Conservation (phyloP, 2,113 vertebrate species). For the Machaerirhynchus nigripectus region DNA sequence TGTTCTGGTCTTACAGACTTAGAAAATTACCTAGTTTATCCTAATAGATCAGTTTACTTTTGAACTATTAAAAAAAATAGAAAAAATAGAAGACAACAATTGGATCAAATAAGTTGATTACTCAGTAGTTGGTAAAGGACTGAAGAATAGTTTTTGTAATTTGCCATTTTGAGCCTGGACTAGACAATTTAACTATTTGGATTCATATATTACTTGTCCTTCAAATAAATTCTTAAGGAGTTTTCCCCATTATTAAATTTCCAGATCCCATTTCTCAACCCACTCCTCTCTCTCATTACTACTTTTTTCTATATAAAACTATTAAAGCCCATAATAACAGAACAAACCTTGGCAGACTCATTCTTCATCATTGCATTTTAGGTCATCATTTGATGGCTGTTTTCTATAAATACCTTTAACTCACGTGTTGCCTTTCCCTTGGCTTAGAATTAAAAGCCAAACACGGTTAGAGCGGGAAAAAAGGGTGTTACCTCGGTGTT, state of each 20-base stretch:
- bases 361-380: not conserved
- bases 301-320: not conserved
- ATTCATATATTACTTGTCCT: not conserved
- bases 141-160: not conserved
- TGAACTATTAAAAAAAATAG: not conserved
- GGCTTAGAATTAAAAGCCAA: too few species aligned
- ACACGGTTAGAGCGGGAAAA: too few species aligned
- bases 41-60: not conserved
- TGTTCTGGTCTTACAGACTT: not conserved
- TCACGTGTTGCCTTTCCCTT: too few species aligned
- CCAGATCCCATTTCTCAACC: not conserved
- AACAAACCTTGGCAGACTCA: not conserved
- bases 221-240: not conserved
- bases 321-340: not conserved
- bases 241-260: not conserved
- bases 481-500: too few species aligned
- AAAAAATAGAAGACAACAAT: not conserved
- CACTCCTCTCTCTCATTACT: not conserved
- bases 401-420: not conserved
- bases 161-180: not conserved
- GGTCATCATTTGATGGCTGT: not conserved
- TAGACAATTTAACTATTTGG: not conserved
- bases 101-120: not conserved
- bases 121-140: not conserved
- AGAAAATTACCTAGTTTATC: not conserved